These are phyloP conservation scores for Myrmecobius fasciatus DNA, from an alignment of 2,113 vertebrate species.

Conservation along the genomic window DNA sequence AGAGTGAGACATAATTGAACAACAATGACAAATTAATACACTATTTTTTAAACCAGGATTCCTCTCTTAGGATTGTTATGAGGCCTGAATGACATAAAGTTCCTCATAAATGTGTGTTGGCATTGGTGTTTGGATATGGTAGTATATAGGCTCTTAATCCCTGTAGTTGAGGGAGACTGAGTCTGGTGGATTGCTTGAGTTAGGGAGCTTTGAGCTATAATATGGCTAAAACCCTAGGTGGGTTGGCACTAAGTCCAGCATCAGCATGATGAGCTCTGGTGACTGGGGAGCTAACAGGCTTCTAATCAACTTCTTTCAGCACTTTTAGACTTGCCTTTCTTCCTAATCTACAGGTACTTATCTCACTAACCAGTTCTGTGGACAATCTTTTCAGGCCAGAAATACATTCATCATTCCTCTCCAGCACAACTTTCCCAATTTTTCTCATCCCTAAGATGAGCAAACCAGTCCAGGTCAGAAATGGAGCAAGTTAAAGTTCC, in stretches of 20 bases:
- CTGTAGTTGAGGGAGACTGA: neutral
- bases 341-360: neutral
- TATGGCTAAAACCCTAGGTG: neutral
- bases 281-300: neutral
- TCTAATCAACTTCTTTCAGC: neutral
- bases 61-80: neutral
- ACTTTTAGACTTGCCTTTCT: neutral
- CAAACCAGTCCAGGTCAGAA: neutral
- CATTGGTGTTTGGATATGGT: neutral
- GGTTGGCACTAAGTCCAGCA: neutral
- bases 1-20: neutral
- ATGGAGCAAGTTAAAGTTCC: neutral
- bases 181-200: neutral
- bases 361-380: neutral
- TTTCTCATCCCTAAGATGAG: neutral
- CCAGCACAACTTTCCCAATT: neutral
- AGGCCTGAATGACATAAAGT: neutral
- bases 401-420: neutral
- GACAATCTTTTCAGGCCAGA: neutral
- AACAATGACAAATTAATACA: neutral
- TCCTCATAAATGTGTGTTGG: neutral
- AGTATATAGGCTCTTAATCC: neutral
- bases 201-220: neutral
- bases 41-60: neutral
- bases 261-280: neutral